Evolutionary conservation across 2,888 invertebrate genomes (phyloP).

Genomic region (Bimastos eiseni): DNA sequence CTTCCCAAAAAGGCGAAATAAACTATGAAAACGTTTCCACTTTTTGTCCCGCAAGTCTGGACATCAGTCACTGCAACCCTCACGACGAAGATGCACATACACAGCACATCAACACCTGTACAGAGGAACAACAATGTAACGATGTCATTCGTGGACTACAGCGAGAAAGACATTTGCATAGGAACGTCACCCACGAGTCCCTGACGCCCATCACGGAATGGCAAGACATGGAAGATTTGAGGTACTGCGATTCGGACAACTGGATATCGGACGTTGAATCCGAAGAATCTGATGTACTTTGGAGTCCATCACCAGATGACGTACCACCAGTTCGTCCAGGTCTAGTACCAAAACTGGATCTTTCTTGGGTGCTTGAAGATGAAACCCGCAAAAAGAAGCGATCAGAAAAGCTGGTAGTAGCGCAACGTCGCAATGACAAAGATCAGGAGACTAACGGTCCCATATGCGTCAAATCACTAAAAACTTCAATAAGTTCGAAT

Average conservation of each 20-base stretch:
- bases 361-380: slow-evolving; percentile 6
- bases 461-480: background rate
- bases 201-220: background rate
- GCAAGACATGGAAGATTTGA: background rate
- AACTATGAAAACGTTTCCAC: background rate
- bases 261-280: background rate
- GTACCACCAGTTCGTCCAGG: background rate
- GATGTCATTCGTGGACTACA: background rate
- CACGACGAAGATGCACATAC: background rate
- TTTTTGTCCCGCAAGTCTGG: background rate
- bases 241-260: background rate
- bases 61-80: background rate
- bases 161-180: background rate
- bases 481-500: background rate
- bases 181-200: too few species aligned
- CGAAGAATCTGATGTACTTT: background rate
- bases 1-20: background rate
- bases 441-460: background rate
- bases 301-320: background rate
- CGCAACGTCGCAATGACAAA: too few species aligned
- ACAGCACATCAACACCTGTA: background rate
- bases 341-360: slow-evolving; percentile 4
- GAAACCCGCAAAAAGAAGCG: background rate
- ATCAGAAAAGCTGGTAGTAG: background rate
- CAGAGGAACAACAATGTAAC: background rate